Conservation (phyloP, 1,140 invertebrate genomes). For the Polypedilum vanderplanki region DNA sequence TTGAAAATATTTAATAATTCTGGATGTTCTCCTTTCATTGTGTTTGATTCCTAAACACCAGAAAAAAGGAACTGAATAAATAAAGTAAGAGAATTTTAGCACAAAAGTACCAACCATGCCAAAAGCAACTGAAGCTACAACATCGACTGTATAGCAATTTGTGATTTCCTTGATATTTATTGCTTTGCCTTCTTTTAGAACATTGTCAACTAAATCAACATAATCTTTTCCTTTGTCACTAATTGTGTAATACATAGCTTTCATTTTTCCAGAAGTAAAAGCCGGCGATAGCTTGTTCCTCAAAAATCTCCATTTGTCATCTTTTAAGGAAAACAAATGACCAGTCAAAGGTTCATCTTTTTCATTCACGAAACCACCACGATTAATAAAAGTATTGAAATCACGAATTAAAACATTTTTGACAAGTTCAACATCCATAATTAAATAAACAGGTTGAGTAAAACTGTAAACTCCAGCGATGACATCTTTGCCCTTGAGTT, state of each 20-base stretch:
- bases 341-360: slow-evolving; percentile 17
- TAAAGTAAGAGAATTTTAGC: too few species aligned
- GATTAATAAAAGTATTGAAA: slow-evolving; percentile 46
- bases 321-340: slow-evolving; percentile 44
- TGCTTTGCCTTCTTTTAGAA: slow-evolving; percentile 31
- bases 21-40: slow-evolving; percentile 26
- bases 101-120: too few species aligned
- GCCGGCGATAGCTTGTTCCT: slow-evolving; percentile 51
- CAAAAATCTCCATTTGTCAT: slow-evolving; percentile 50
- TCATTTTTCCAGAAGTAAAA: slow-evolving; percentile 54
- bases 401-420: slow-evolving; percentile 46
- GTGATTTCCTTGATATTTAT: slow-evolving; percentile 45
- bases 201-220: slow-evolving; percentile 33
- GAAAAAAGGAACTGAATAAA: too few species aligned
- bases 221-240: slow-evolving; percentile 40
- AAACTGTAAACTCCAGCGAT: background rate
- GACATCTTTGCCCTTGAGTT: slow-evolving; percentile 32
- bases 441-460: slow-evolving; percentile 43
- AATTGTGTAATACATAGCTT: slow-evolving; percentile 49
- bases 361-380: slow-evolving; percentile 23
- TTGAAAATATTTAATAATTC: background rate
- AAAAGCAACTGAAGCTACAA: slow-evolving; percentile 51
- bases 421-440: slow-evolving; percentile 46
- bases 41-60: slow-evolving; percentile 39
- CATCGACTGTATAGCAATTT: slow-evolving; percentile 48